Evolutionary conservation across 2,888 invertebrate genomes (phyloP), one percentile per base, ranked within the genome.

Genomic region (Microplitis manilae): DNA sequence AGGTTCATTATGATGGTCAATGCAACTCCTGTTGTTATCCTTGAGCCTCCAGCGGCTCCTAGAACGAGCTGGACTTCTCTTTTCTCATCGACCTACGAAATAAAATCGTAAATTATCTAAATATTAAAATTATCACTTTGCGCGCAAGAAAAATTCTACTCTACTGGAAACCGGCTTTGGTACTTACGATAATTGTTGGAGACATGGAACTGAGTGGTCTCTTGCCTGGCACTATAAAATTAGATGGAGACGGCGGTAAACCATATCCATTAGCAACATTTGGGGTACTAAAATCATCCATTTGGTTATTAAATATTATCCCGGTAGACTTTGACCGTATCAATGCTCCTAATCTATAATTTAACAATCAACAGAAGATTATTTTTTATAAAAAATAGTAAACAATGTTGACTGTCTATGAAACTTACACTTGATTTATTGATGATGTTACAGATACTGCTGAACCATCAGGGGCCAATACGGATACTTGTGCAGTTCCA

Each of bases 381-480:
- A 5, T 41, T 0, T 17, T 38, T 30, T 67, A 30, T 73, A 59
- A 70, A 38, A 40, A 39, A 72, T 41, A 41, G 4, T 2, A 50
- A 13, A 50, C 13, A 13, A 8, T 50, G 8, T 50, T 50, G 13
- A 6, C 13, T 79, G 88, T 89, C n/a, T 65, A 79, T 0, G 85
- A 85, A 80, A 88, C 80, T 91, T 90, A 94, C 94, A 94, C 93
- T 84, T 89, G 93, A 90, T 97, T 97, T n/a, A 97, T 93, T 1
- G 98, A 96, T 82, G 97, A 96, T 1, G 98, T 98, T 0, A 95
- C 94, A 0, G 98, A 94, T 0, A 98, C 97, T 0, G 98, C 98
- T 87, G 98, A 97, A 0, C 98, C 98, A 87, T 96, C 95, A 4
- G 93, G 92, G 0, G 94, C 95, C 30, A 98, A 89, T 64, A 98